Evolutionary conservation across 2,888 invertebrate species (phyloP).

Genomic region (Mythimna albipuncta): DNA sequence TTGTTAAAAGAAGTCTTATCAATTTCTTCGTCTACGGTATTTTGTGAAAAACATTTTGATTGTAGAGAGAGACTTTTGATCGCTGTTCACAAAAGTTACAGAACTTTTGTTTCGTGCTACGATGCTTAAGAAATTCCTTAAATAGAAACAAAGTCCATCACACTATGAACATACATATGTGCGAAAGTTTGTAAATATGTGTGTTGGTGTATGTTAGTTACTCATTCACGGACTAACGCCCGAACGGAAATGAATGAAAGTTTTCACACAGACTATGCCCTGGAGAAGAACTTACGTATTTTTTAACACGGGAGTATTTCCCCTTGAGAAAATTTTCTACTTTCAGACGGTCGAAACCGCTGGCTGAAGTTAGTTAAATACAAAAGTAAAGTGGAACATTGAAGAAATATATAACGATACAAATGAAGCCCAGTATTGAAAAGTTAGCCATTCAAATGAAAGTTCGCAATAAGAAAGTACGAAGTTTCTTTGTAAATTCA

Average conservation of each 20-base stretch:
- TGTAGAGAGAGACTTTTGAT: conserved; percentile 15
- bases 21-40: conserved; percentile 33
- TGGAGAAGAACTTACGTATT: no score
- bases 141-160: conserved; percentile 16
- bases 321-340: no score
- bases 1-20: conserved; percentile 55
- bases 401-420: conserved; percentile 22
- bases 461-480: conserved; percentile 47
- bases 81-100: conserved; percentile 31
- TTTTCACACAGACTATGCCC: no score
- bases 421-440: conserved; percentile 41
- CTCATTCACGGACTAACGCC: no score
- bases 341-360: no score
- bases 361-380: background rate
- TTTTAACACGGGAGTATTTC: no score
- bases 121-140: background rate
- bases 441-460: conserved; percentile 57
- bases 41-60: conserved; percentile 40
- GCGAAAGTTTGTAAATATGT: no score
- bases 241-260: no score
- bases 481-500: conserved; percentile 66
- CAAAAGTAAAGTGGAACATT: conserved; percentile 19
- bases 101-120: conserved; percentile 3
- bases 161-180: no score
- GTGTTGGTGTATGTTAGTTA: no score